Percentiles rank a stretch among this genome's conserved stretches.
Evolutionary conservation across 2,888 invertebrate species (phyloP).

Genomic region (Drosophila koepferae): DNA sequence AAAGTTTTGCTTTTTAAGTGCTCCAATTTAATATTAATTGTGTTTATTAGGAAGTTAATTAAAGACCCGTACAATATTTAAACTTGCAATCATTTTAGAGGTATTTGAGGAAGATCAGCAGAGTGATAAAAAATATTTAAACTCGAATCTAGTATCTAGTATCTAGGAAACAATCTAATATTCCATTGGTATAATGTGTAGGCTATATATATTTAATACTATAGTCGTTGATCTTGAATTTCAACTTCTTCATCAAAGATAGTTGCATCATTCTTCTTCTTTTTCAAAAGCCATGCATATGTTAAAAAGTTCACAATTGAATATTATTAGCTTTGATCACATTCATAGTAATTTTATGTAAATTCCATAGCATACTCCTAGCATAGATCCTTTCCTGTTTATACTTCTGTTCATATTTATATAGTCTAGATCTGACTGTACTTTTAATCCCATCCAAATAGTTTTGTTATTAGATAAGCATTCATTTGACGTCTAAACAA

Average conservation of each 20-base stretch:
- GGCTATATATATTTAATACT: too few relatives aligned
- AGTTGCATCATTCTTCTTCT: not conserved
- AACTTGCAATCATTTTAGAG: not conserved
- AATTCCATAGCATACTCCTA: slow-evolving; percentile 17
- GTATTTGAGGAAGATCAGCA: too few relatives aligned
- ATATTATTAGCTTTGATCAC: not conserved
- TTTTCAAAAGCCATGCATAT: not conserved
- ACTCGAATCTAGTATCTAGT: too few relatives aligned
- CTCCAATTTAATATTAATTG: not conserved
- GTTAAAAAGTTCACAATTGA: not conserved
- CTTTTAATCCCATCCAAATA: slow-evolving; percentile 35
- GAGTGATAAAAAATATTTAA: too few relatives aligned
- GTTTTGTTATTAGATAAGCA: slow-evolving; percentile 51
- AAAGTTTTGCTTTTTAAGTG: not conserved
- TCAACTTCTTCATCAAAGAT: too few relatives aligned
- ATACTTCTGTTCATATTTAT: not conserved
- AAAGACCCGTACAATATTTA: not conserved
- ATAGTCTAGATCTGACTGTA: slow-evolving; percentile 44
- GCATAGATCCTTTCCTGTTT: not conserved
- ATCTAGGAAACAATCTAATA: too few relatives aligned
- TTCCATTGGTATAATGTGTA: too few relatives aligned
- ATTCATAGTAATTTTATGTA: not conserved
- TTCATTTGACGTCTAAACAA: slow-evolving; percentile 55
- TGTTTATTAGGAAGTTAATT: not conserved
- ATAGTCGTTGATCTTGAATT: too few relatives aligned